A percentile compares a stretch with the other conserved stretches of the same genome.
phyloP scores from a whole-genome alignment of 2,113 vertebrate genomes.

The Parotia lawesii region DNA sequence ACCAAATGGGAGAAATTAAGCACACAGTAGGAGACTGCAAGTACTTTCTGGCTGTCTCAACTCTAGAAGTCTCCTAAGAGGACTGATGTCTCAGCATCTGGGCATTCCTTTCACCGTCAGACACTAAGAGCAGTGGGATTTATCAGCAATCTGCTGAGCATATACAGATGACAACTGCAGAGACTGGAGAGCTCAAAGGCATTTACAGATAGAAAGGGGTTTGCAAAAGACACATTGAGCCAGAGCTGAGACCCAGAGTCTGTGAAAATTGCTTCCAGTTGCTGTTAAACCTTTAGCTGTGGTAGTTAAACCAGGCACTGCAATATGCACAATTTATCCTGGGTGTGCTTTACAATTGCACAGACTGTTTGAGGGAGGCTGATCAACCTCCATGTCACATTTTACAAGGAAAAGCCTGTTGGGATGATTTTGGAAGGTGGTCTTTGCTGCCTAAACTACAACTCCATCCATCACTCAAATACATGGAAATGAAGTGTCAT shows the following conservation, averaged over 20 bases:
- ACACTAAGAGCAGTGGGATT: slow-evolving; percentile 32
- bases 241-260: neutral
- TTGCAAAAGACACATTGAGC: neutral
- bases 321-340: neutral
- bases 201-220: neutral
- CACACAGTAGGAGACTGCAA: neutral
- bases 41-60: neutral
- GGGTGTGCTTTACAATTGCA: neutral
- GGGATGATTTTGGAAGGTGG: neutral
- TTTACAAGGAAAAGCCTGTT: neutral
- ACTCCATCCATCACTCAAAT: neutral
- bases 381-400: neutral
- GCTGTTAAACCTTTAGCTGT: neutral
- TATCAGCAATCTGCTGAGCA: slow-evolving; percentile 40
- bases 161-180: slow-evolving; percentile 14
- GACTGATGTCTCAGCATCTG: slow-evolving; percentile 17
- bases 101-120: slow-evolving; percentile 20
- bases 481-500: neutral
- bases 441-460: neutral
- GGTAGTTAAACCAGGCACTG: neutral
- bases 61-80: neutral
- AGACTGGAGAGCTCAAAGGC: neutral
- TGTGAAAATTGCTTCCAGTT: neutral
- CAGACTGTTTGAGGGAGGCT: neutral
- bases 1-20: neutral